A percentile compares a stretch with the other conserved stretches of the same genome.
phyloP scores from a whole-genome alignment of 2,888 invertebrate species.

The Cepaea hortensis region DNA sequence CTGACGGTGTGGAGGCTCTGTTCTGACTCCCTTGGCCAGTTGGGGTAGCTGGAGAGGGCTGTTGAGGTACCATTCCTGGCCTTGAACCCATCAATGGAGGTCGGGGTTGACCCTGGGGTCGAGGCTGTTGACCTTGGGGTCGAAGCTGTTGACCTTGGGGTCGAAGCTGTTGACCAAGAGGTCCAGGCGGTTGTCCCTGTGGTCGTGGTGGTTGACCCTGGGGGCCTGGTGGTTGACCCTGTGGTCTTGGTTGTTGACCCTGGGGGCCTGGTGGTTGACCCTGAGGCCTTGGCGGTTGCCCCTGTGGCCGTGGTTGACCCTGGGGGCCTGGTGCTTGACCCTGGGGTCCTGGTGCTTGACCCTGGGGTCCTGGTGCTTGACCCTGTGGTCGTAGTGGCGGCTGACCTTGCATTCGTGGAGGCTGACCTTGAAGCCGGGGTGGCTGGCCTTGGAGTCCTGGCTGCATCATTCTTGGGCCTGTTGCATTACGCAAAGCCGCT shows the following conservation, averaged over 20 bases:
- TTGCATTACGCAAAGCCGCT: slow-evolving; percentile 33
- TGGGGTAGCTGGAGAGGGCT: neutral
- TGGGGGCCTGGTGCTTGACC: neutral
- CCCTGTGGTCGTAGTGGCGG: neutral
- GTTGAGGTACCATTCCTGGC: neutral
- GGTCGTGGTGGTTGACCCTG: neutral
- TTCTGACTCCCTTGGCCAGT: neutral
- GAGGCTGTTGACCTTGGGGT: neutral
- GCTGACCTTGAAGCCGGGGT: neutral
- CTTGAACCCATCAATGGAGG: neutral
- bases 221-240: neutral
- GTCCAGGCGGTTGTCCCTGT: slow-evolving; percentile 6
- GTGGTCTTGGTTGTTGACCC: neutral
- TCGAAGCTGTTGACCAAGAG: neutral
- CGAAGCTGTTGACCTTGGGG: neutral
- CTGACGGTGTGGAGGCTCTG: slow-evolving; percentile 29
- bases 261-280: neutral
- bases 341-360: neutral
- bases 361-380: neutral
- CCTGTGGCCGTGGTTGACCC: neutral
- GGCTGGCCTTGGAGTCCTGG: neutral
- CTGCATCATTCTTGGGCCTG: slow-evolving; percentile 13
- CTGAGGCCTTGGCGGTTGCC: neutral
- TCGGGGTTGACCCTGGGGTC: neutral
- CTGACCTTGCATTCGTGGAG: neutral